A percentile compares a stretch with the other conserved stretches of the same genome.
Evolutionary conservation across 2,888 invertebrate genomes (phyloP).

Genomic region (Stenolophus ochropezus): DNA sequence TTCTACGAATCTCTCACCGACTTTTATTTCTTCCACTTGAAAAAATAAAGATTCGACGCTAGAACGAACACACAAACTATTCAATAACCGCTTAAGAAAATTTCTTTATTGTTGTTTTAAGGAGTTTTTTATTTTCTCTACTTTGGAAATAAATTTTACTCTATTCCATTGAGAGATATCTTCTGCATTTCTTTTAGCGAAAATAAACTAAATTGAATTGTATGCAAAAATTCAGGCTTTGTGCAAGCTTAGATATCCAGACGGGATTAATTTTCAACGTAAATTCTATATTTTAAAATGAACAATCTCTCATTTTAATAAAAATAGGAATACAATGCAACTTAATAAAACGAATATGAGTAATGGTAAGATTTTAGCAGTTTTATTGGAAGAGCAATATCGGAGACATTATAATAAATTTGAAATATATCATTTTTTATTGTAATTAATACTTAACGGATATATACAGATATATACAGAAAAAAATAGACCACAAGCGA

Average conservation of each 20-base stretch:
- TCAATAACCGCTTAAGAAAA: constrained; percentile 23
- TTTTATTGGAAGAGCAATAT: too few species aligned
- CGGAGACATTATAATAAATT: too few species aligned
- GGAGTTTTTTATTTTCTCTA: background rate
- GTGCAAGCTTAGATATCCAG: background rate
- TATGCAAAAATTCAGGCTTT: background rate
- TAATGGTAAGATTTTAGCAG: too few species aligned
- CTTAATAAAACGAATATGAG: too few species aligned
- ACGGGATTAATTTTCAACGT: too few species aligned
- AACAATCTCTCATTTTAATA: too few species aligned
- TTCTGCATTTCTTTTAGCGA: background rate
- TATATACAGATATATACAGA: too few species aligned
- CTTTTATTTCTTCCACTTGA: constrained; percentile 37
- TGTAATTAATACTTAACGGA: too few species aligned
- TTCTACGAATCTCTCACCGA: background rate
- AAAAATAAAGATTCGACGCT: background rate
- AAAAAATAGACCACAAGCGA: too few species aligned
- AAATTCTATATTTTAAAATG: too few species aligned
- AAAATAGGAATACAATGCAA: too few species aligned
- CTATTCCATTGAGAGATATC: background rate
- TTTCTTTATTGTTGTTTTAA: constrained; percentile 19
- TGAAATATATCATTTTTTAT: too few species aligned
- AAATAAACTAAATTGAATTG: background rate
- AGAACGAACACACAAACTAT: background rate
- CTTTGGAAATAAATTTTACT: background rate